Evolutionary conservation across 2,888 invertebrate genomes (phyloP).

Genomic region (Morpho deidamia): DNA sequence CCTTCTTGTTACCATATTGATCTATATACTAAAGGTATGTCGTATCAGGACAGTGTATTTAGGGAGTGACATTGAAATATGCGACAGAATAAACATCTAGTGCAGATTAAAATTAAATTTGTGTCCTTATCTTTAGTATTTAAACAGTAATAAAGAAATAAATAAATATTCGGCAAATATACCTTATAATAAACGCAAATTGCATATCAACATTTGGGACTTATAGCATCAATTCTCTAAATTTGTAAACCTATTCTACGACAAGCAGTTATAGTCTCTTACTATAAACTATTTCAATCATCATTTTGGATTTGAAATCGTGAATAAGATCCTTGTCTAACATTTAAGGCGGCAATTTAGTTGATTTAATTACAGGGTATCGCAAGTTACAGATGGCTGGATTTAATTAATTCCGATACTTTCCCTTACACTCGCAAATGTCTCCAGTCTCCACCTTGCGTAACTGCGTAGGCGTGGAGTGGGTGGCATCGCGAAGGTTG

Average conservation of each 20-base stretch:
- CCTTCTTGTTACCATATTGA: too few relatives aligned
- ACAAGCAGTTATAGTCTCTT: neutral
- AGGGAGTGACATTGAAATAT: too few relatives aligned
- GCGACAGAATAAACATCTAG: too few relatives aligned
- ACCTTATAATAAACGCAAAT: too few relatives aligned
- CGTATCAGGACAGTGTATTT: too few relatives aligned
- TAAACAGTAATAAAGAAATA: too few relatives aligned
- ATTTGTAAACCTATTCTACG: neutral
- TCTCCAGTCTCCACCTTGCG: slow-evolving; percentile 23
- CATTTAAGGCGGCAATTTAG: neutral
- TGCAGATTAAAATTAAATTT: too few relatives aligned
- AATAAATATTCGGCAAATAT: too few relatives aligned
- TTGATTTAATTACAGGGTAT: slow-evolving; percentile 7
- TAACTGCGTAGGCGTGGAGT: slow-evolving; percentile 32
- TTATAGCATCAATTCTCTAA: too few relatives aligned
- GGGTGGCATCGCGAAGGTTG: slow-evolving; percentile 33
- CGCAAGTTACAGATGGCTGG: slow-evolving; percentile 13
- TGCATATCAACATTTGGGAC: too few relatives aligned
- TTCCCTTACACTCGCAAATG: slow-evolving; percentile 28
- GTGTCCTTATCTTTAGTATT: too few relatives aligned
- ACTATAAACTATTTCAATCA: neutral
- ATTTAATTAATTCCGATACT: slow-evolving; percentile 28
- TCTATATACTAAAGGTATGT: too few relatives aligned
- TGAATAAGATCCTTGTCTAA: neutral
- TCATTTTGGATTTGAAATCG: neutral